Evolutionary conservation across 2,888 invertebrate genomes (phyloP).

Genomic region (Tribolium freemani): DNA sequence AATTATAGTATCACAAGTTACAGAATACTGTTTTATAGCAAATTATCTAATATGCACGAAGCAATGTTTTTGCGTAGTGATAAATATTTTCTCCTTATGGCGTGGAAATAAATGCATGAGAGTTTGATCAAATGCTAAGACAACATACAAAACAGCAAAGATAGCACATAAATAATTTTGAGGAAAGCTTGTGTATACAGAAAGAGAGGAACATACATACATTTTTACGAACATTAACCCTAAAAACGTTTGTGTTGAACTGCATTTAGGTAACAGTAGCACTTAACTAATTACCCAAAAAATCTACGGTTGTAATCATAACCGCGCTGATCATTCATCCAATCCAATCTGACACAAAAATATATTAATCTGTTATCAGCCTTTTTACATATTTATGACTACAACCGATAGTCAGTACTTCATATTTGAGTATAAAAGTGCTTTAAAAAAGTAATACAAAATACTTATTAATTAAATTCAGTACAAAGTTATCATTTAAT

Average conservation of each 20-base stretch:
- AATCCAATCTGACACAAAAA: constrained; percentile 16
- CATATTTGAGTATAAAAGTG: constrained; percentile 53
- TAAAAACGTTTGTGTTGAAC: constrained; percentile 46
- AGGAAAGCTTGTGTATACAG: constrained; percentile 45
- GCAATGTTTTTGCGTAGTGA: constrained; percentile 51
- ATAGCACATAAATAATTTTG: constrained; percentile 43
- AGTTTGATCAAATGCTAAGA: constrained; percentile 28
- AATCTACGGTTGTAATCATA: constrained; percentile 44
- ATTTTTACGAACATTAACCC: constrained; percentile 48
- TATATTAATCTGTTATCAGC: constrained; percentile 27
- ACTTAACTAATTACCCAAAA: constrained; percentile 47
- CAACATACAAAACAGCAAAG: constrained; percentile 42
- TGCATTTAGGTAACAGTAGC: constrained; percentile 49
- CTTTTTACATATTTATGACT: constrained; percentile 31
- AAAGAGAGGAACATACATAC: constrained; percentile 48
- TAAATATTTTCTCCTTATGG: constrained; percentile 54
- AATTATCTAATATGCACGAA: constrained; percentile 1
- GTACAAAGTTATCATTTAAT: constrained; percentile 54
- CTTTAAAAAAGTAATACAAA: constrained; percentile 57
- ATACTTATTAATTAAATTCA: constrained; percentile 55
- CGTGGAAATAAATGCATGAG: constrained; percentile 43
- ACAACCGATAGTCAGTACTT: constrained; percentile 45
- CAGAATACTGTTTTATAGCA: constrained; percentile 21
- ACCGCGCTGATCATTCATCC: constrained; percentile 25
- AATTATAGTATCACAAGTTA: constrained; percentile 21